These are phyloP conservation scores for Spatulosminthurus flaviceps DNA, from an alignment of 2,888 invertebrate species.

Conservation along the genomic window DNA sequence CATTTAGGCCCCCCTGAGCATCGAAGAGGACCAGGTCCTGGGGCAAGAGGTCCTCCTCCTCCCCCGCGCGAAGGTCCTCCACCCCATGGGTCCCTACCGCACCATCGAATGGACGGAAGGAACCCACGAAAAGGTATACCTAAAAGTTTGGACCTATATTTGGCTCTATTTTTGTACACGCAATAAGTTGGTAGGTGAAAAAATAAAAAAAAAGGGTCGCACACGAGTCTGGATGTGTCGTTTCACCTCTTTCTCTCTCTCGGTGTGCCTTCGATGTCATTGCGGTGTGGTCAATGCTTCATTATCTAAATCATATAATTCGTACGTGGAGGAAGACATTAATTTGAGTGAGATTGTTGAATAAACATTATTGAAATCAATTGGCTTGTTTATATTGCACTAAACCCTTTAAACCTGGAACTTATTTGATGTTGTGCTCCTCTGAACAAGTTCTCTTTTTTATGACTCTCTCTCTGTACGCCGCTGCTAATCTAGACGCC, in stretches of 20 bases:
- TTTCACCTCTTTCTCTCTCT: slow-evolving; percentile 62
- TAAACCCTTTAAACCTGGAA: slow-evolving; percentile 48
- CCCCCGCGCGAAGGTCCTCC: slow-evolving; percentile 75
- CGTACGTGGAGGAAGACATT: slow-evolving; percentile 38
- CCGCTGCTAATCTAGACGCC: slow-evolving; percentile 64
- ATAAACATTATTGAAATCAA: slow-evolving; percentile 26
- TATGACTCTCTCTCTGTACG: slow-evolving; percentile 64
- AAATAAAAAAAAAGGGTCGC: slow-evolving; percentile 43
- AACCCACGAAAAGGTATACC: slow-evolving; percentile 52
- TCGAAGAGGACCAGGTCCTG: slow-evolving; percentile 72
- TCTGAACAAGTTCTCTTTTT: slow-evolving; percentile 64
- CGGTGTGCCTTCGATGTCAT: slow-evolving; percentile 64
- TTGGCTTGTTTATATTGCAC: slow-evolving; percentile 49
- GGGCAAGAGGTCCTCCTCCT: slow-evolving; percentile 88
- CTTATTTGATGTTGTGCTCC: slow-evolving; percentile 63
- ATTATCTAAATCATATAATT: slow-evolving; percentile 42
- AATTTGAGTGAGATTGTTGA: slow-evolving; percentile 33
- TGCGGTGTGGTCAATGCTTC: slow-evolving; percentile 60
- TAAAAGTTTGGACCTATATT: slow-evolving; percentile 10
- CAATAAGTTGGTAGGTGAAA: slow-evolving; percentile 13
- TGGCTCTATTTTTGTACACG: slow-evolving; percentile 16
- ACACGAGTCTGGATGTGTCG: slow-evolving; percentile 60
- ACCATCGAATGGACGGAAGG: slow-evolving; percentile 57
- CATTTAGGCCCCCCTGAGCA: slow-evolving; percentile 65
- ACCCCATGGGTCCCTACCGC: slow-evolving; percentile 69